A percentile compares a stretch with the other conserved stretches of the same genome.
Conservation (phyloP, 2,797 vertebrate species). For the Phrynocephalus vlangalii region DNA sequence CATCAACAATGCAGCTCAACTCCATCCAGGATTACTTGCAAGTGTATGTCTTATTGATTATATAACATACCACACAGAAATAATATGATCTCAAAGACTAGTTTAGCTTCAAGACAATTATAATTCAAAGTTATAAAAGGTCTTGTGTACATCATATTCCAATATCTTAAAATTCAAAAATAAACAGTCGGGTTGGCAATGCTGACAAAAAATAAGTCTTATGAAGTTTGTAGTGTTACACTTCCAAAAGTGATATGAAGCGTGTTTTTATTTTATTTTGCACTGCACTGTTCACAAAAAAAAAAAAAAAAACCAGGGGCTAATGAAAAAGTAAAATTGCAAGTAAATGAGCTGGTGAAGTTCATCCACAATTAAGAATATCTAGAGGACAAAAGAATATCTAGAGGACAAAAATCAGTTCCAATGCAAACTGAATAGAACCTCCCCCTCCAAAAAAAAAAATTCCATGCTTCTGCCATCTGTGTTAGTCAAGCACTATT, state of each 20-base stretch:
- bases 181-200: slow-evolving; percentile 14
- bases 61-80: neutral
- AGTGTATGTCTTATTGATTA: neutral
- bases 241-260: slow-evolving; percentile 16
- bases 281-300: too few species aligned
- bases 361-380: slow-evolving; percentile 16
- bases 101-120: neutral
- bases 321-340: too few species aligned
- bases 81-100: neutral
- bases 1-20: neutral
- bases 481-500: neutral
- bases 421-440: neutral
- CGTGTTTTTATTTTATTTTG: neutral
- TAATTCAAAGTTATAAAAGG: neutral
- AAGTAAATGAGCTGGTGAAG: neutral
- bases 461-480: slow-evolving; percentile 19
- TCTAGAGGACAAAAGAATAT: neutral
- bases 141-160: neutral
- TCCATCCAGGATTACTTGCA: neutral
- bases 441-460: neutral
- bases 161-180: neutral
- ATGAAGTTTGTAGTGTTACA: slow-evolving; percentile 20
- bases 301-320: too few species aligned
- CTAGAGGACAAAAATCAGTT: slow-evolving; percentile 32
- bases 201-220: neutral